phyloP scores from a whole-genome alignment of 2,888 invertebrate genomes.

The Drosophila trichaetosa region DNA sequence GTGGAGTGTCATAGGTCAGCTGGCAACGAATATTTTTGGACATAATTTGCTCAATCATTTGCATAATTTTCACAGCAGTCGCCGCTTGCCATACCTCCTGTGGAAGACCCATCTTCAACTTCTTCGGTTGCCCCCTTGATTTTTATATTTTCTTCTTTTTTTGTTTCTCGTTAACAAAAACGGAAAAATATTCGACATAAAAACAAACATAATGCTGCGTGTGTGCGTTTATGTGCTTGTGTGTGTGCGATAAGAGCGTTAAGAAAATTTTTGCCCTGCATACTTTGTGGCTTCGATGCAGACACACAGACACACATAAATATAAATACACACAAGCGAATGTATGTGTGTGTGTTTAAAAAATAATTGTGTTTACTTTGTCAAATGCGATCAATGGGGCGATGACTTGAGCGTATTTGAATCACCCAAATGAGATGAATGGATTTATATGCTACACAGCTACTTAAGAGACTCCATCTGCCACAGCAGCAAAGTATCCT shows the following conservation, averaged over 20 bases:
- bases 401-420: conserved; percentile 27
- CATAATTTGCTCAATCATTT: conserved; percentile 79
- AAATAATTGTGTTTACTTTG: conserved; percentile 79
- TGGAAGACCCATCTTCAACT: not conserved
- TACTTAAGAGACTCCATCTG: conserved; percentile 7
- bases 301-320: conserved; percentile 13
- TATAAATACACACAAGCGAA: conserved; percentile 1
- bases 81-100: conserved; percentile 26
- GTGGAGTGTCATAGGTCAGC: conserved; percentile 46
- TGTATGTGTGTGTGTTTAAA: conserved; percentile 40
- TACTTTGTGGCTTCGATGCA: conserved; percentile 64
- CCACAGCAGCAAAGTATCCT: conserved; percentile 5
- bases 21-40: conserved; percentile 57
- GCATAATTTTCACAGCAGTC: conserved; percentile 72
- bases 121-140: not conserved
- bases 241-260: conserved; percentile 55
- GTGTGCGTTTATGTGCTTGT: conserved; percentile 27
- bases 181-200: conserved; percentile 53
- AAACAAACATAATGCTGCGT: conserved; percentile 56
- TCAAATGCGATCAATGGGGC: conserved; percentile 71
- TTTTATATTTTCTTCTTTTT: conserved; percentile 30
- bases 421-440: conserved; percentile 23
- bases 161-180: conserved; percentile 65
- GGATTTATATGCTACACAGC: conserved; percentile 10
- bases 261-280: conserved; percentile 54